phyloP scores from a whole-genome alignment of 1,140 invertebrate species.

The Ips nitidus region DNA sequence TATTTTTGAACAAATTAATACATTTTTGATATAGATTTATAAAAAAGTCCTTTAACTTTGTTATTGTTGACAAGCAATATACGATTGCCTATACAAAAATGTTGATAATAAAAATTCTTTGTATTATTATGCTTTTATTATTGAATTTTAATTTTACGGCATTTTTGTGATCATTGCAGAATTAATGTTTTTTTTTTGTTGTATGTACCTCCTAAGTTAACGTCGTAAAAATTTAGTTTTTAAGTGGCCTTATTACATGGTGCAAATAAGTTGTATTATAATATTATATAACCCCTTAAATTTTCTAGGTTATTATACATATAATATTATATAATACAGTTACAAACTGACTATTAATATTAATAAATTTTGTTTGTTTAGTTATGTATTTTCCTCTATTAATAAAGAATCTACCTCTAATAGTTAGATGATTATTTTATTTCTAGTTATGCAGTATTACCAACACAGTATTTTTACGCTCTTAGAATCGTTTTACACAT shows the following conservation, averaged over 20 bases:
- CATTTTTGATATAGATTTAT: constrained; percentile 4
- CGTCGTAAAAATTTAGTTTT: not conserved
- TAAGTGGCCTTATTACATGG: constrained; percentile 8
- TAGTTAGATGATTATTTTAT: constrained; percentile 13
- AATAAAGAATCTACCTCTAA: constrained; percentile 52
- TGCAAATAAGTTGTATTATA: constrained; percentile 30
- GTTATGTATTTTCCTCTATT: constrained; percentile 50
- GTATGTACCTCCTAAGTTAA: not conserved
- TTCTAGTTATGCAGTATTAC: not conserved
- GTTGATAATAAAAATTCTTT: no score
- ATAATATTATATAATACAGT: constrained; percentile 14
- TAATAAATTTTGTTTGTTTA: constrained; percentile 43
- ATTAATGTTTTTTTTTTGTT: constrained; percentile 3
- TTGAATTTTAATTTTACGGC: constrained; percentile 1
- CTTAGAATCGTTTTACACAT: no score
- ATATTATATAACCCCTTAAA: constrained; percentile 18
- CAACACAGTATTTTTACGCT: no score
- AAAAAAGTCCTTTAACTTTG: not conserved
- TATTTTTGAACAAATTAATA: constrained; percentile 1
- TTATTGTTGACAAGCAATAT: not conserved
- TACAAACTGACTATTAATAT: constrained; percentile 16
- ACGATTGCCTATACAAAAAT: no score
- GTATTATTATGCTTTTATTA: no score
- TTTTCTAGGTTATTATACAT: constrained; percentile 27
- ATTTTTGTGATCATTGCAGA: constrained; percentile 4